Evolutionary conservation across 2,113 vertebrate genomes (phyloP), one percentile per base, ranked within the genome.

Genomic region (Hucho hucho): DNA sequence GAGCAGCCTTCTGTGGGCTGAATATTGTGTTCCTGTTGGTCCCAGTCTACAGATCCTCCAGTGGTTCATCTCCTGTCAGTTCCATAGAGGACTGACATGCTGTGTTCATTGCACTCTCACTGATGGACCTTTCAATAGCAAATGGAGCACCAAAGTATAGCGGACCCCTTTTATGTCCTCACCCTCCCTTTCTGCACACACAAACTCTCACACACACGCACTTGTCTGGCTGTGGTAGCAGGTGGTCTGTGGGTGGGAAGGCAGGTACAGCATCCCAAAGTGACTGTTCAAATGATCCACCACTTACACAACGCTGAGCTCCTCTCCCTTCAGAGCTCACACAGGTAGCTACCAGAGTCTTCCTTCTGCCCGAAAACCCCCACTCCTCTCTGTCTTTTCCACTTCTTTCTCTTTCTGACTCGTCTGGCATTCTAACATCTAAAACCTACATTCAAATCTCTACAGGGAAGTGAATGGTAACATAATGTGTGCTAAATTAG

Each of bases 181-280:
- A 43, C 2, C 37, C 37, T 61, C 20, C 53, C 26, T 12, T 43
- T 11, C 37, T 43, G 37, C 9, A 43, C 37, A 43, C 9, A 11
- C 37, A 43, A 2, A 11, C 37, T 16, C 58, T 29, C 64, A 66
- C 64, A 66, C 65, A 3, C 29, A 67, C 65, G 67, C 72, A 79
- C 70, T 56, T 25, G 58, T 58, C 68, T 72, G 85, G 77, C 81
- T 79, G 79, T 74, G 68, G 61, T 79, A 87, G 86, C 88, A 91
- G 89, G 87, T 86, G 87, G 86, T 81, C 73, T 71, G 89, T 88
- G 86, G 89, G 86, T 53, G 85, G 82, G 82, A 82, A 82, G 43
- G 83, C 79, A 74, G 75, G 56, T 59, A 59, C 46, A 12, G 66
- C 14, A 63, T 85, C 80, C 82, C 5, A 86, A 79, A 73, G 84